Conservation (phyloP, 92 coral and sea anemone genomes). For the Paragorgia papillata region DNA sequence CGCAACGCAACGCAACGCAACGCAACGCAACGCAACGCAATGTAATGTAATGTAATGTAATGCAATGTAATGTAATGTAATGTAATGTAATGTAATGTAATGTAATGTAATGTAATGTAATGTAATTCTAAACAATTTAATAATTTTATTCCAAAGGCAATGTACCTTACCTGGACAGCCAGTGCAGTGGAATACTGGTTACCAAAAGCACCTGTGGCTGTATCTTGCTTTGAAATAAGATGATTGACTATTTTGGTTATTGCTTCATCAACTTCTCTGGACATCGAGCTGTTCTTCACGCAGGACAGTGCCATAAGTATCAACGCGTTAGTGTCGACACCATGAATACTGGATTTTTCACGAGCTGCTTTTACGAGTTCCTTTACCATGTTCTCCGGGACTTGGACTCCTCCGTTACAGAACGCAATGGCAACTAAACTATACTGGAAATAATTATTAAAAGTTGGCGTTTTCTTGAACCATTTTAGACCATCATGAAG, state of each 20-base stretch:
- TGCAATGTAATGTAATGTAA: too few species aligned
- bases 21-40: too few species aligned
- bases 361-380: constrained; percentile 1
- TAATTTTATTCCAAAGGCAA: too few species aligned
- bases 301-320: constrained; percentile 71
- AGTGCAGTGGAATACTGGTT: constrained; percentile 69
- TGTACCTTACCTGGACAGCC: constrained; percentile 44
- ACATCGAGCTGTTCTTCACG: not conserved
- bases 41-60: too few species aligned
- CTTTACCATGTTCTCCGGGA: constrained; percentile 15
- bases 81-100: too few species aligned
- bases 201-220: constrained; percentile 62
- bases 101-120: too few species aligned
- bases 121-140: too few species aligned
- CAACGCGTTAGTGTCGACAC: constrained; percentile 62
- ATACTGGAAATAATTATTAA: constrained; percentile 69
- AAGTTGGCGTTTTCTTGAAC: constrained; percentile 44
- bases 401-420: constrained; percentile 58
- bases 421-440: constrained; percentile 71
- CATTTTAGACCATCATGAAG: constrained; percentile 52
- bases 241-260: constrained; percentile 15
- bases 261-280: not conserved
- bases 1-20: too few species aligned
- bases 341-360: constrained; percentile 10
- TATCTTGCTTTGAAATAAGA: constrained; percentile 45